Conservation (phyloP, 2,797 vertebrate species). For the Enteromius fasciolatus region DNA sequence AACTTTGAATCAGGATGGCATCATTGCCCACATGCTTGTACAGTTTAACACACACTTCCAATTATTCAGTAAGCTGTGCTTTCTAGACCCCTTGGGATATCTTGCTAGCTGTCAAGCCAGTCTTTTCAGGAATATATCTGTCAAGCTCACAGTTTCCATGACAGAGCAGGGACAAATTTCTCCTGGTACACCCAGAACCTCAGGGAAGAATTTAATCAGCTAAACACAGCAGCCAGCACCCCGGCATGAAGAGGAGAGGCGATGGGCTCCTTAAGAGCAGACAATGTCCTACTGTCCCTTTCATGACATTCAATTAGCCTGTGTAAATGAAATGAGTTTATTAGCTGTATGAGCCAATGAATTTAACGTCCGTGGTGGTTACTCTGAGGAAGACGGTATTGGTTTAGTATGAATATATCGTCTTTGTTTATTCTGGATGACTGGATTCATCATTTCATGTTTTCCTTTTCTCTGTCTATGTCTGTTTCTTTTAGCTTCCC, state of each 20-base stretch:
- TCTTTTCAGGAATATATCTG: slow-evolving; percentile 54
- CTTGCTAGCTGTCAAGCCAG: slow-evolving; percentile 37
- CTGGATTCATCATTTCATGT: not conserved
- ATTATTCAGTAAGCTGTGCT: slow-evolving; percentile 34
- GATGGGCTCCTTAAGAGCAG: slow-evolving; percentile 9
- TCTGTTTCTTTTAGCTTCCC: slow-evolving; percentile 66
- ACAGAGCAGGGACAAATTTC: slow-evolving; percentile 39
- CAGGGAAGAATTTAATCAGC: slow-evolving; percentile 57
- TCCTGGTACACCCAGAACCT: slow-evolving; percentile 50
- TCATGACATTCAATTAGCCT: slow-evolving; percentile 48
- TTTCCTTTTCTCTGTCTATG: slow-evolving; percentile 42
- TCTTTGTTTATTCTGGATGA: not conserved
- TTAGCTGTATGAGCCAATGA: slow-evolving; percentile 27
- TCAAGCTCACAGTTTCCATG: slow-evolving; percentile 49
- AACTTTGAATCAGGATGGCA: not conserved
- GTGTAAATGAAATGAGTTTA: slow-evolving; percentile 42
- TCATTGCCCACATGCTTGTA: slow-evolving; percentile 1
- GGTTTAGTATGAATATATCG: not conserved
- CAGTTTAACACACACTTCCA: slow-evolving; percentile 9
- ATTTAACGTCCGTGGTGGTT: not conserved
- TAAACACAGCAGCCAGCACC: slow-evolving; percentile 50
- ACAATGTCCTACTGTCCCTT: slow-evolving; percentile 19
- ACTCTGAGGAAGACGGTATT: not conserved
- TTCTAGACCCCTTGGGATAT: slow-evolving; percentile 37
- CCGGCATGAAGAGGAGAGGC: not conserved